Evolutionary conservation across 2,888 invertebrate genomes (phyloP).

Genomic region (Brachynemurus nebulosus): DNA sequence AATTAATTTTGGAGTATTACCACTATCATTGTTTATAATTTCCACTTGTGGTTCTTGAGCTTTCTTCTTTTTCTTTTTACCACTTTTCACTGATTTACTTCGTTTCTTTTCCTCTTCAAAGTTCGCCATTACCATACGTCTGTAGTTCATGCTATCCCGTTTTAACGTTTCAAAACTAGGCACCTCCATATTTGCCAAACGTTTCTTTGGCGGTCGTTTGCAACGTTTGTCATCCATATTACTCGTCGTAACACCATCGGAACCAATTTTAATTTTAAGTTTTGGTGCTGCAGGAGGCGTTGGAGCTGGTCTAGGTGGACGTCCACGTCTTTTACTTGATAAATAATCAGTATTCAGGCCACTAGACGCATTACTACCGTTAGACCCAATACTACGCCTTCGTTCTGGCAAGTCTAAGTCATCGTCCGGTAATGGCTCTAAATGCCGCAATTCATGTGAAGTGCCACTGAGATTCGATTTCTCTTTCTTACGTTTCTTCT

Average conservation of each 20-base stretch:
- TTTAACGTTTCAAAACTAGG: slow-evolving; percentile 63
- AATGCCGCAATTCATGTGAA: slow-evolving; percentile 46
- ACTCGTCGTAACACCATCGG: slow-evolving; percentile 27
- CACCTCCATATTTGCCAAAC: slow-evolving; percentile 45
- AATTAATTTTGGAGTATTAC: slow-evolving; percentile 56
- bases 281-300: slow-evolving; percentile 43
- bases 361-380: slow-evolving; percentile 28
- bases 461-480: slow-evolving; percentile 38
- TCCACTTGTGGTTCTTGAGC: slow-evolving; percentile 36
- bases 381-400: slow-evolving; percentile 35
- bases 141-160: slow-evolving; percentile 76
- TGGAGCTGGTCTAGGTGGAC: slow-evolving; percentile 29
- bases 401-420: slow-evolving; percentile 38
- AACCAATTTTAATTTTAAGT: slow-evolving; percentile 64
- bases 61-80: slow-evolving; percentile 39
- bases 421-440: slow-evolving; percentile 43
- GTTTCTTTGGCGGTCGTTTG: slow-evolving; percentile 64
- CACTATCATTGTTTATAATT: slow-evolving; percentile 39
- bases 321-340: slow-evolving; percentile 27
- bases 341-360: slow-evolving; percentile 13
- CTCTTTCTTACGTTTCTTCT: slow-evolving; percentile 48
- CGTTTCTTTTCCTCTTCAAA: slow-evolving; percentile 56
- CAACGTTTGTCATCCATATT: slow-evolving; percentile 34
- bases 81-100: slow-evolving; percentile 39
- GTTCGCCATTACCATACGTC: slow-evolving; percentile 71